Evolutionary conservation across 2,888 invertebrate species (phyloP).

Genomic region (Melangyna quadrimaculata): DNA sequence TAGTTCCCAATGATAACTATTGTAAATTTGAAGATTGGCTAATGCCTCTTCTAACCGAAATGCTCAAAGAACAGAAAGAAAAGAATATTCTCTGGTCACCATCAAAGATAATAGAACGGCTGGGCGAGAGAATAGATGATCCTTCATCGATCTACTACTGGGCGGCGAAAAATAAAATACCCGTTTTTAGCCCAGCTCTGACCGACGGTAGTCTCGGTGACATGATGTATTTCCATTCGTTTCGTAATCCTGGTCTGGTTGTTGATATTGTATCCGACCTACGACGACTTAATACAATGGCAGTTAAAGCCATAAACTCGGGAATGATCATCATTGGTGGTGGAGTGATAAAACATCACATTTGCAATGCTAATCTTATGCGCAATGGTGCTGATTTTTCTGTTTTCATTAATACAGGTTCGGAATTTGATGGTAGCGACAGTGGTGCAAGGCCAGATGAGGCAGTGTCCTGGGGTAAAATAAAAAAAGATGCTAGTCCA

Average conservation of each 20-base stretch:
- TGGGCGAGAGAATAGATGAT: conserved; percentile 95
- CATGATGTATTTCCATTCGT: conserved; percentile 99
- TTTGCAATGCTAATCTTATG: conserved; percentile 99
- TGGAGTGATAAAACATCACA: conserved; percentile 99
- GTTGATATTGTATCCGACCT: conserved; percentile 97
- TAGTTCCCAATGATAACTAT: conserved; percentile 99
- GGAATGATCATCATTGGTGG: conserved; percentile 98
- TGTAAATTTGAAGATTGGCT: conserved; percentile 98
- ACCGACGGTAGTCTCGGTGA: conserved; percentile 99
- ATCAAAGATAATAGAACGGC: conserved; percentile 88
- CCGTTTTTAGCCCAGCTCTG: conserved; percentile 97
- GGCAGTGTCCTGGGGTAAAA: conserved; percentile 99
- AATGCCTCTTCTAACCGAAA: conserved; percentile 94
- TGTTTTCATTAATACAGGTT: conserved; percentile 96
- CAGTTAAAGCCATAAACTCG: conserved; percentile 94
- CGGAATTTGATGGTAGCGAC: conserved; percentile 98
- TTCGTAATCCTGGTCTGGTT: conserved; percentile 93
- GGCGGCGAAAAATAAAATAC: conserved; percentile 98
- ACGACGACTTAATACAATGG: conserved; percentile 94
- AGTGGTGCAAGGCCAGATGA: conserved; percentile 99
- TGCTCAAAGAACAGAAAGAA: conserved; percentile 92
- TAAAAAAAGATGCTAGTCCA: conserved; percentile 91
- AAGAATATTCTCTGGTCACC: conserved; percentile 93
- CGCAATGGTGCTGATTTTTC: conserved; percentile 98
- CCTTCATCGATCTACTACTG: conserved; percentile 97